Percentiles rank a stretch among this genome's conserved stretches.
Evolutionary conservation across 2,888 invertebrate genomes (phyloP).

Genomic region (Eilema depressum): DNA sequence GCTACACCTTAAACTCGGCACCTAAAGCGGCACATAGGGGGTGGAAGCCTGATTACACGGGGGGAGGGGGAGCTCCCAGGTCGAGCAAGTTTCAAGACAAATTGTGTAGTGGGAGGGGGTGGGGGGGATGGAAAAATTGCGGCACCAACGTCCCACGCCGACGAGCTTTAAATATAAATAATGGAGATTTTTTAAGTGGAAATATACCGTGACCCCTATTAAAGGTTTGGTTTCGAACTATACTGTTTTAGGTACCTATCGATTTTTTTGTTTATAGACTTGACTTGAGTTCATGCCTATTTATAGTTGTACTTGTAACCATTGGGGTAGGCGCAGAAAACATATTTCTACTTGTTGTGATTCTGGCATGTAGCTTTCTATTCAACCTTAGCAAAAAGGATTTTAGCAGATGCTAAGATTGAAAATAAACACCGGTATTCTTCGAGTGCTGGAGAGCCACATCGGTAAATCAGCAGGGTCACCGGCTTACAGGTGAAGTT

Average conservation of each 20-base stretch:
- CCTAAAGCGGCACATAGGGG: slow-evolving; percentile 72
- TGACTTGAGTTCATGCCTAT: not conserved
- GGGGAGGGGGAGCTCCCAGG: slow-evolving; percentile 60
- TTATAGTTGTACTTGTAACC: not conserved
- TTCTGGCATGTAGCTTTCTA: no score
- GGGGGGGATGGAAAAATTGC: slow-evolving; percentile 71
- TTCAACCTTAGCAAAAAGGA: no score
- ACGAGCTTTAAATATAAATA: slow-evolving; percentile 67
- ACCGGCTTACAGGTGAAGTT: no score
- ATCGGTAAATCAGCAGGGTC: no score
- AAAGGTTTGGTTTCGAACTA: slow-evolving; percentile 27
- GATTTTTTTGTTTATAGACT: not conserved
- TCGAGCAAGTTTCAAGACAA: slow-evolving; percentile 78
- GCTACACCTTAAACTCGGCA: slow-evolving; percentile 58
- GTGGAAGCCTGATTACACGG: slow-evolving; percentile 60
- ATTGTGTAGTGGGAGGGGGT: slow-evolving; percentile 62
- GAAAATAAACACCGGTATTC: no score
- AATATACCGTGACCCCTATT: slow-evolving; percentile 37
- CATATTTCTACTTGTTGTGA: no score
- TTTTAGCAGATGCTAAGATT: no score
- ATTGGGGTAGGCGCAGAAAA: not conserved
- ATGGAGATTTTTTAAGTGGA: slow-evolving; percentile 56
- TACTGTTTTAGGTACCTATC: not conserved
- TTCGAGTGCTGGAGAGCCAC: no score
- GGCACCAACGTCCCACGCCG: slow-evolving; percentile 66